phyloP scores from a whole-genome alignment of 2,113 vertebrate genomes.

The Empidonax traillii region DNA sequence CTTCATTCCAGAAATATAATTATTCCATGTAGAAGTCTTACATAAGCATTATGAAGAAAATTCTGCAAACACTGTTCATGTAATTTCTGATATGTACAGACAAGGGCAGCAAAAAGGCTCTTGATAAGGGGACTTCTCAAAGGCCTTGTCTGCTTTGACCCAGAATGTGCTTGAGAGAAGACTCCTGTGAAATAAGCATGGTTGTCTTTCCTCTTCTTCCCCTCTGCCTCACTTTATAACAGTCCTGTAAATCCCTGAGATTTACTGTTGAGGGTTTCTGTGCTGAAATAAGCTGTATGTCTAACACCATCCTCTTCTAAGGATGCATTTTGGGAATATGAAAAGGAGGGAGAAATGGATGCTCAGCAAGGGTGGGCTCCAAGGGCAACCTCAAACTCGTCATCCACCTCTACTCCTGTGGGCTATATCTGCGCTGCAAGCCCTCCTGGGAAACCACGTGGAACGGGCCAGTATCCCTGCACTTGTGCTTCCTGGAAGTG shows the following conservation, averaged over 20 bases:
- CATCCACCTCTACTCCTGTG: neutral
- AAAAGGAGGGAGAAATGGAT: neutral
- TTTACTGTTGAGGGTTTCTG: neutral
- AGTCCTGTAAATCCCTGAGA: neutral
- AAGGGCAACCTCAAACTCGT: neutral
- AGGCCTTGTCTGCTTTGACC: neutral
- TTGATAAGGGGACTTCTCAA: neutral
- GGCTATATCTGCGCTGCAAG: neutral
- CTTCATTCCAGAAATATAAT: neutral
- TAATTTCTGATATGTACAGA: slow-evolving; percentile 15
- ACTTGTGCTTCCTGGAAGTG: neutral
- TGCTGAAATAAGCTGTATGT: neutral
- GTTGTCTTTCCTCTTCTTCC: neutral
- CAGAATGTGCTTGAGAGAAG: neutral
- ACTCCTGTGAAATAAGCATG: neutral
- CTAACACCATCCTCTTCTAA: neutral
- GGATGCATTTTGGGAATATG: neutral
- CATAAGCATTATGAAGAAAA: neutral
- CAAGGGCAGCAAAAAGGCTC: slow-evolving; percentile 42
- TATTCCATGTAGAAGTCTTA: neutral
- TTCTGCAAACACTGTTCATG: neutral
- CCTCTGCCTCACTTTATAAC: neutral
- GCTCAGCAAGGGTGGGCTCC: neutral
- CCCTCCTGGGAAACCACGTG: neutral
- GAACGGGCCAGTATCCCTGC: neutral